Evolutionary conservation across 2,888 invertebrate genomes (phyloP), one percentile per base, ranked within the genome.

Genomic region (Latheticus oryzae): DNA sequence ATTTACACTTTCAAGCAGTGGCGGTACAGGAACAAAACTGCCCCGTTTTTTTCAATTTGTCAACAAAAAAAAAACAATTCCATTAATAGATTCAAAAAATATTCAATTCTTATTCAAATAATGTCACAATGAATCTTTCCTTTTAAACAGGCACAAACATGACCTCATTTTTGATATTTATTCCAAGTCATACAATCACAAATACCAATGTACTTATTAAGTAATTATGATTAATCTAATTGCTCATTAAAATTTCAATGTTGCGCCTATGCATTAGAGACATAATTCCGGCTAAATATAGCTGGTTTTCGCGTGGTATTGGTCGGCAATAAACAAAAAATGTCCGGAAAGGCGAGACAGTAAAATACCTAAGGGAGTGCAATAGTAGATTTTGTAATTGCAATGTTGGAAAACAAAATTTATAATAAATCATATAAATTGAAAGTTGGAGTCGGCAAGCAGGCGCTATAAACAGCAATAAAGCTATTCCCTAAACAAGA

Each of bases 401-500:
- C 48, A 16, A 35, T 33, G 28, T 51, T 50, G 47, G 55, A 62
- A 63, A 53, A 53, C 48, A 45, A 56, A 62, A 62, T 63, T 59
- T 52, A 33, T 47, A 55, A 60, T 65, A 65, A 65, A 65, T 63
- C 62, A 61, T 33, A 42, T 12, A 53, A 58, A 63, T 61, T 62
- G 51, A 54, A 56, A 64, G 45, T 45, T 4, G 33, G 59, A 21
- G 40, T 24, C 53, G 63, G 54, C 57, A 53, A 50, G 37, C 62
- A 45, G 60, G 53, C 58, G 60, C 64, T 60, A 30, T 43, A 37
- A 45, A 48, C 50, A 28, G 61, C 62, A 62, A 67, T 67, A 67
- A 67, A 64, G 58, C 61, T 64, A 64, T 67, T 67, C 58, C 56
- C 63, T 42, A 62, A 66, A 64, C 63, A 62, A 61, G 58, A 43